Percentiles rank a stretch among this genome's conserved stretches.
phyloP scores from a whole-genome alignment of 2,113 vertebrate genomes.

The Porphyrio hochstetteri region DNA sequence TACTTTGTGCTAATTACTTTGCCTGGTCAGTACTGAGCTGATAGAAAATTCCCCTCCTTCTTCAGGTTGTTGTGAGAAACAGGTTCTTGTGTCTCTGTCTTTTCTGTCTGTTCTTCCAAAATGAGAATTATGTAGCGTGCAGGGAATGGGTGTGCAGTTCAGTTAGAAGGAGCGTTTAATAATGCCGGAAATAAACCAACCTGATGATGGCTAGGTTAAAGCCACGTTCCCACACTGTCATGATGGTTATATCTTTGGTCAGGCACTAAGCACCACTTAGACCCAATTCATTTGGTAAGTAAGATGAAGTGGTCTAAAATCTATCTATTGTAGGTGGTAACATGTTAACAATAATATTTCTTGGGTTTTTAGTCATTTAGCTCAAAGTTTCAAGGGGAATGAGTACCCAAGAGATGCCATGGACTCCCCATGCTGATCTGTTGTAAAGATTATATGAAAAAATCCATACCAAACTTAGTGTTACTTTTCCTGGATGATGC shows the following conservation, averaged over 20 bases:
- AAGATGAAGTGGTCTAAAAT: not conserved
- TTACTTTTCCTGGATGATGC: not conserved
- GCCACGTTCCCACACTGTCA: not conserved
- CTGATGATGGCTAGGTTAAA: not conserved
- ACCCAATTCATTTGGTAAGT: not conserved
- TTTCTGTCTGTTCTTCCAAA: not conserved
- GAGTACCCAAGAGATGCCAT: not conserved
- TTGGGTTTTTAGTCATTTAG: not conserved
- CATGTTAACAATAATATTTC: not conserved
- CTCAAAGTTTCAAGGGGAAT: not conserved
- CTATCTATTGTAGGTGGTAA: not conserved
- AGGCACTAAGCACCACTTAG: not conserved
- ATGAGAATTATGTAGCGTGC: not conserved
- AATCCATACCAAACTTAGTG: not conserved
- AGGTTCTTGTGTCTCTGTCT: not conserved
- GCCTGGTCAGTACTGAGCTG: not conserved
- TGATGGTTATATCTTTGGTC: not conserved
- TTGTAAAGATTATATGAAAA: constrained; percentile 18
- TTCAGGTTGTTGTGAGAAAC: not conserved
- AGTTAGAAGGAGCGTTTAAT: not conserved
- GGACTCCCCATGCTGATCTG: not conserved
- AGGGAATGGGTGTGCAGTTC: not conserved
- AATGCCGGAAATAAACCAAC: not conserved
- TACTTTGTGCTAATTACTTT: not conserved
- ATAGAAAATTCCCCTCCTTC: not conserved